Base-by-base conservation (phyloP, 2,797 vertebrate genomes). In the Pygocentrus nattereri region DNA sequence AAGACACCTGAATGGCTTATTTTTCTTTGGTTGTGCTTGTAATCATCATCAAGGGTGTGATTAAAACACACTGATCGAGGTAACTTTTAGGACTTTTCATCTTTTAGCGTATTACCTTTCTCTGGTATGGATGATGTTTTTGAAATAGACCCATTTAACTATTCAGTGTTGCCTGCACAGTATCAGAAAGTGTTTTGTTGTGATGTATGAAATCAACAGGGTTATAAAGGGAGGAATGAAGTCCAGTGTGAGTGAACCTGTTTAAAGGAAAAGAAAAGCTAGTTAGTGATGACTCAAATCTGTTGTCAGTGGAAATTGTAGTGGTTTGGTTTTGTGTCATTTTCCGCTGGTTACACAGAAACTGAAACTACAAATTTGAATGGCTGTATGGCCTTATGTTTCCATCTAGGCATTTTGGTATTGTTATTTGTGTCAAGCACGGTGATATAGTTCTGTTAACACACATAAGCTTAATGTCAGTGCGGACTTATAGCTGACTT, bases 251-350 rank as follows among this genome's bases (percentile, higher is more conserved):
- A 70, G 25, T 7, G 15, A 25, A 15, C 6, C 27, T 30, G 18
- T 71, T 71, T 11, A 52, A 5, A 25, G 8, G 25, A 30, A 31
- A 54, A 56, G 7, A 65, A 23, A 44, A 7, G 47, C 71, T 58
- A 56, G 18, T 56, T n/a, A 44, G 1, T 27, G 52, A 16, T 74
- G 72, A 74, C 19, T 74, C 18, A 58, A 74, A 34, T 31, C 31
- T 11, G 52, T 25, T 44, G 25, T 23, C 72, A 74, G 34, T 74
- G 72, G 72, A 74, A 74, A 74, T 15, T n/a, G 54, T 19, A 44
- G 72, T 41, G 54, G 54, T 44, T 44, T 74, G 25, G 11, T 52
- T 38, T 74, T 74, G 21, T 23, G 50, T 50, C 13, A 44, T 31
- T 31, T 68, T 65, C 50, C 30, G 68, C 2, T 67, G 7, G 10